phyloP scores from a whole-genome alignment of 37 sponge, comb jelly and placozoan genomes.

The Haliclona indistincta region DNA sequence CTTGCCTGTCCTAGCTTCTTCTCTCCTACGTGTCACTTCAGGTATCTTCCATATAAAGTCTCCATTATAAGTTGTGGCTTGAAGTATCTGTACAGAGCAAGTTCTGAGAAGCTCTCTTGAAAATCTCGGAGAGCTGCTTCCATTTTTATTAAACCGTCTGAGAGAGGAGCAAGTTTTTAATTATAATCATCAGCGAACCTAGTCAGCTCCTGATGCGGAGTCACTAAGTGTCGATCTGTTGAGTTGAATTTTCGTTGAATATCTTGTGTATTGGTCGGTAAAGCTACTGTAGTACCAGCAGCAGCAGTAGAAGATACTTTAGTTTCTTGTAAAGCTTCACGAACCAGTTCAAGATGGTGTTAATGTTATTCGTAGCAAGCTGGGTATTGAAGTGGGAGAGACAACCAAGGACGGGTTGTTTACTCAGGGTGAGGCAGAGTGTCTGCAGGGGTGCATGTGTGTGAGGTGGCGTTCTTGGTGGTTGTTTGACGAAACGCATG shows the following conservation, averaged over 20 bases:
- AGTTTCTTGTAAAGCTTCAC: too few species aligned
- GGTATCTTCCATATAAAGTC: conserved; percentile 84
- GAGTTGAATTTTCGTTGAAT: neutral
- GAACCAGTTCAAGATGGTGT: conserved; percentile 30
- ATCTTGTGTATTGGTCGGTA: neutral
- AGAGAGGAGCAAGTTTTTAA: conserved; percentile 24
- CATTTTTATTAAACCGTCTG: conserved; percentile 29
- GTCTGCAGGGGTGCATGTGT: conserved; percentile 96
- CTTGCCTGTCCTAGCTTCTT: conserved; percentile 68
- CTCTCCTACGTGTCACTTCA: conserved; percentile 56
- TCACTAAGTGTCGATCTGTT: too few species aligned
- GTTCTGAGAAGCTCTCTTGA: conserved; percentile 59
- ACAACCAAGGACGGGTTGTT: conserved; percentile 87
- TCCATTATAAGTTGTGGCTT: conserved; percentile 73
- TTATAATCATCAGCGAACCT: neutral
- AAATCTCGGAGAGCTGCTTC: conserved; percentile 41
- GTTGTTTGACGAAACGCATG: too few species aligned
- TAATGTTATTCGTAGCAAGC: conserved; percentile 47
- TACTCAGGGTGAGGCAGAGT: conserved; percentile 91
- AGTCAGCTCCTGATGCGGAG: too few species aligned
- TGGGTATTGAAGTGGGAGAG: conserved; percentile 73
- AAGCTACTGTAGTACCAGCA: neutral
- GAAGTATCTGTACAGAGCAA: conserved; percentile 70
- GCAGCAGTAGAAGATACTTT: too few species aligned
- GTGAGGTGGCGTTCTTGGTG: conserved; percentile 25